Percentiles rank a stretch among this genome's conserved stretches.
Evolutionary conservation across 1,140 invertebrate species (phyloP).

Genomic region (Centruroides sculpturatus): DNA sequence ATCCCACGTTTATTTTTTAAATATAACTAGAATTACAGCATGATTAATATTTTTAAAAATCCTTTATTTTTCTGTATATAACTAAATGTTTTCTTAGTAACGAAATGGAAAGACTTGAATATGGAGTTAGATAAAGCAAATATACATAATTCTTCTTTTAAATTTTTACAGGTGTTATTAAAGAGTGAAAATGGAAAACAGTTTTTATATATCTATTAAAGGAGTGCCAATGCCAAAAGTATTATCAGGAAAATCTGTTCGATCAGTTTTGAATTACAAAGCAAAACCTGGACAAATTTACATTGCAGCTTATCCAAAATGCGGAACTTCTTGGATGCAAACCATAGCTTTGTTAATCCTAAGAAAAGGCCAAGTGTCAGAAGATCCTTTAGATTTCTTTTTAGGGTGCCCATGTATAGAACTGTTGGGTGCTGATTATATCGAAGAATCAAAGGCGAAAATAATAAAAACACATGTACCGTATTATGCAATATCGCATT

Average conservation of each 20-base stretch:
- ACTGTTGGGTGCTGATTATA: neutral
- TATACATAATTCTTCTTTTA: no score
- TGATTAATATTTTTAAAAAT: no score
- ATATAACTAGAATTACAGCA: no score
- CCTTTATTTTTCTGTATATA: no score
- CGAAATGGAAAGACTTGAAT: no score
- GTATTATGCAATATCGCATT: slow-evolving; percentile 44
- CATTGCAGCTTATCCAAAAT: slow-evolving; percentile 14
- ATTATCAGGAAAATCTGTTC: neutral
- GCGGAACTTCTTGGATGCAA: slow-evolving; percentile 13
- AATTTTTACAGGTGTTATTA: no score
- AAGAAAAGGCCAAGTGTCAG: neutral
- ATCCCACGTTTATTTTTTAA: no score
- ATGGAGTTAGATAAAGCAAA: no score
- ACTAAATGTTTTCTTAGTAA: no score
- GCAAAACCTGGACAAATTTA: slow-evolving; percentile 8
- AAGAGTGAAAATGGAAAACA: no score
- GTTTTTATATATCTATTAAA: no score
- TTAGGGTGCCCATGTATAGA: neutral
- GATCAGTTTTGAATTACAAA: slow-evolving; percentile 5
- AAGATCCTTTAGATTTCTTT: neutral
- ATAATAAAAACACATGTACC: slow-evolving; percentile 44
- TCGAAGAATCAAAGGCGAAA: slow-evolving; percentile 30
- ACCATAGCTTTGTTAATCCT: neutral
- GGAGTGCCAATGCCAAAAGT: no score